Evolutionary conservation across 2,797 vertebrate species (phyloP).

Genomic region (Saguinus oedipus): DNA sequence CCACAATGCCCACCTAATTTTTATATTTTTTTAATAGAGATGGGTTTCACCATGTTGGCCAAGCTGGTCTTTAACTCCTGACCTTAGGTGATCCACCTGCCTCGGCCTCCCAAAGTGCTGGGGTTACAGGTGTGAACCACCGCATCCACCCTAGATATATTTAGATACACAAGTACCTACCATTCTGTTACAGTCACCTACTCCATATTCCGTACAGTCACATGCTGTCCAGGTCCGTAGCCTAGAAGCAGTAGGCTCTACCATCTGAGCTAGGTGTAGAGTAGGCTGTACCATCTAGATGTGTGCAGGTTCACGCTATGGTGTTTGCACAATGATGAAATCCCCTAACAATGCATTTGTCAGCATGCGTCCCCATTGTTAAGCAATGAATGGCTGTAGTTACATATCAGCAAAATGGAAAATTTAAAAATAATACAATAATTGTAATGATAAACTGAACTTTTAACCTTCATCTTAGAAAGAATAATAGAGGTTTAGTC

Average conservation of each 20-base stretch:
- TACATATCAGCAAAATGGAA: conserved; percentile 6
- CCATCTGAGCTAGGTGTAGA: not conserved
- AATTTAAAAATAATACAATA: not conserved
- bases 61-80: not conserved
- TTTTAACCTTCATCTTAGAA: not conserved
- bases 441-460: not conserved
- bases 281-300: not conserved
- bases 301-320: not conserved
- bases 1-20: not conserved
- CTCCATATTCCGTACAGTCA: not conserved
- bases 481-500: not conserved
- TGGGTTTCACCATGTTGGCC: not conserved
- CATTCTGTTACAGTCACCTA: not conserved
- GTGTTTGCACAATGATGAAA: not conserved
- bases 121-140: not conserved
- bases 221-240: not conserved
- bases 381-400: not conserved
- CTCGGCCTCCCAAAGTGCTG: not conserved
- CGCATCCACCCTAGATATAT: not conserved
- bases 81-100: not conserved
- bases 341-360: not conserved
- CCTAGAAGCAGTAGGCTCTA: not conserved
- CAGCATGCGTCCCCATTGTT: not conserved
- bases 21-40: not conserved
- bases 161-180: not conserved